These are phyloP conservation scores for Eriosoma lanigerum DNA, from an alignment of 1,140 invertebrate species.

Conservation along the genomic window DNA sequence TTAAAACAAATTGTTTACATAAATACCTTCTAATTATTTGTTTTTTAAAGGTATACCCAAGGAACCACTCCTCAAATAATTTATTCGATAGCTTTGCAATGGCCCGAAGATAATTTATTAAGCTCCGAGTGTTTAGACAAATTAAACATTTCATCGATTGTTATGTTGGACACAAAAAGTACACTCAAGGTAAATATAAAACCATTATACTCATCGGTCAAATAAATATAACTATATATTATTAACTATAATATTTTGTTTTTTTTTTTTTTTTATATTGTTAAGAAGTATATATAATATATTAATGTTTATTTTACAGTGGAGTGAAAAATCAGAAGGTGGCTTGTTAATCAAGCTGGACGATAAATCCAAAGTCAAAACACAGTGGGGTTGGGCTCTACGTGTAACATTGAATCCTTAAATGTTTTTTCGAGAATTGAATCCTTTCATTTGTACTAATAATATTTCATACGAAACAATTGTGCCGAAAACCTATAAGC, in stretches of 20 bases:
- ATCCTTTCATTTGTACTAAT: slow-evolving; percentile 52
- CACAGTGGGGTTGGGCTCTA: slow-evolving; percentile 16
- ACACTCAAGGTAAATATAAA: slow-evolving; percentile 13
- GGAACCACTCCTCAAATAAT: not conserved
- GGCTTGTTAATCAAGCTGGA: slow-evolving; percentile 32
- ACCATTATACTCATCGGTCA: too few species aligned
- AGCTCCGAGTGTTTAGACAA: slow-evolving; percentile 16
- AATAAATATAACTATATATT: too few species aligned
- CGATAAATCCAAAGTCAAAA: slow-evolving; percentile 17
- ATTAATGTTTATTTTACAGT: not conserved
- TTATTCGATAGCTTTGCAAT: slow-evolving; percentile 28
- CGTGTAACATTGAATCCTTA: slow-evolving; percentile 1
- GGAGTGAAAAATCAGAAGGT: slow-evolving; percentile 7
- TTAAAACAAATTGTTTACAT: too few species aligned
- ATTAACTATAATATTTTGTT: too few species aligned
- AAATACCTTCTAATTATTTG: too few species aligned
- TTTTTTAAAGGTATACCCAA: slow-evolving; percentile 46
- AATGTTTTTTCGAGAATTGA: slow-evolving; percentile 32
- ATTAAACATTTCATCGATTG: slow-evolving; percentile 19
- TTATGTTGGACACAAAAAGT: slow-evolving; percentile 35
- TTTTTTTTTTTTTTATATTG: too few species aligned
- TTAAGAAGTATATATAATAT: not conserved
- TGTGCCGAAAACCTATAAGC: slow-evolving; percentile 53
- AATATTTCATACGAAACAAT: slow-evolving; percentile 53
- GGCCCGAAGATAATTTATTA: slow-evolving; percentile 20